phyloP scores from a whole-genome alignment of 2,113 vertebrate genomes.

The Chrysochloris asiatica region DNA sequence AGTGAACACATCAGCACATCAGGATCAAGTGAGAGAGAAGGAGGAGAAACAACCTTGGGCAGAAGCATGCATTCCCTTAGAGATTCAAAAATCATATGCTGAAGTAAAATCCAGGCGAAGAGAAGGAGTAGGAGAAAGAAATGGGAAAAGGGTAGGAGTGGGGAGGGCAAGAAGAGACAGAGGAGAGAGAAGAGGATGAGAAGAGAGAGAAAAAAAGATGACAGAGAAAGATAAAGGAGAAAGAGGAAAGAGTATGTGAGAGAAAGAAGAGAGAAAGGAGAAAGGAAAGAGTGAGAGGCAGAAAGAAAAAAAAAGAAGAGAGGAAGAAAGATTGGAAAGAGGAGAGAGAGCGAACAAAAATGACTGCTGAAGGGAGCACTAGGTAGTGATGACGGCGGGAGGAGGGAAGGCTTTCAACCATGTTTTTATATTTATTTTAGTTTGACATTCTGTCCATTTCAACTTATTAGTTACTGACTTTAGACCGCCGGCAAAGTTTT shows the following conservation, averaged over 20 bases:
- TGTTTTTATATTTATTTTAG: background rate
- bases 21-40: too few species aligned
- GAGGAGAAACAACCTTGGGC: background rate
- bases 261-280: background rate
- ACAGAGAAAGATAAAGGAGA: background rate
- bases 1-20: background rate
- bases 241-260: too few species aligned
- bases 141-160: rapidly evolving
- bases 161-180: background rate
- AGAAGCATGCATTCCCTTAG: background rate
- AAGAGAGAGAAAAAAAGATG: background rate
- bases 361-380: background rate
- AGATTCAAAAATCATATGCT: background rate
- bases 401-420: background rate
- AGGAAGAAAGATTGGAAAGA: background rate
- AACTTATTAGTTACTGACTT: background rate
- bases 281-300: background rate
- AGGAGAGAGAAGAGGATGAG: too few species aligned
- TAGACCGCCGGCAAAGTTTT: background rate
- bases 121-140: background rate
- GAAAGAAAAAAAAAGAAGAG: background rate
- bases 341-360: too few species aligned
- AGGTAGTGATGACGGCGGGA: background rate
- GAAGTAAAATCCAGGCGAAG: background rate
- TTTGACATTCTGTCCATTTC: background rate